These are phyloP conservation scores for Pseudotriccus pelzelni DNA, from an alignment of 2,797 vertebrate species.

Conservation along the genomic window DNA sequence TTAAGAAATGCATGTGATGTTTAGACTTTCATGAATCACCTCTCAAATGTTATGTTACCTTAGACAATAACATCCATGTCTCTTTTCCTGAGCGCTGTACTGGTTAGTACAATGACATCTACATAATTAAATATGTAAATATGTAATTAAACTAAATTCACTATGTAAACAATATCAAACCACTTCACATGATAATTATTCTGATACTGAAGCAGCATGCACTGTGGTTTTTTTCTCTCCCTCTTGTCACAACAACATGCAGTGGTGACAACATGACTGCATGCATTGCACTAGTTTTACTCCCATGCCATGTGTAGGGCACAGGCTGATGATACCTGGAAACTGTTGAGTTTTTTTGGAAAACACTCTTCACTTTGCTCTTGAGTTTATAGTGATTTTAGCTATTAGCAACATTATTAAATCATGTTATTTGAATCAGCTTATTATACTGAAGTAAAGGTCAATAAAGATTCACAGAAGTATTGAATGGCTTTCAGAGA, in stretches of 20 bases:
- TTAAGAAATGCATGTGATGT: background rate
- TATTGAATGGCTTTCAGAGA: background rate
- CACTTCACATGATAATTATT: background rate
- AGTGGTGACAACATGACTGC: rapidly evolving
- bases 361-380: background rate
- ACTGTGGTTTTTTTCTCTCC: background rate
- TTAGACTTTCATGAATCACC: slow-evolving; percentile 5
- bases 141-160: background rate
- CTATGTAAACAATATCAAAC: background rate
- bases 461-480: background rate
- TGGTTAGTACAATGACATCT: background rate
- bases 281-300: background rate
- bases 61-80: background rate
- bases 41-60: background rate
- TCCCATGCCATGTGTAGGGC: background rate
- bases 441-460: background rate
- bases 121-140: background rate
- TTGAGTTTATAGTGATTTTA: background rate
- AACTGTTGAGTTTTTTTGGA: background rate
- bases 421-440: background rate
- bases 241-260: background rate
- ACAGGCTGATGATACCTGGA: background rate
- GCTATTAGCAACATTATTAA: background rate
- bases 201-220: rapidly evolving
- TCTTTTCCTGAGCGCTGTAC: background rate